Base-by-base conservation (phyloP, 2,797 vertebrate genomes). In the Menidia menidia region DNA sequence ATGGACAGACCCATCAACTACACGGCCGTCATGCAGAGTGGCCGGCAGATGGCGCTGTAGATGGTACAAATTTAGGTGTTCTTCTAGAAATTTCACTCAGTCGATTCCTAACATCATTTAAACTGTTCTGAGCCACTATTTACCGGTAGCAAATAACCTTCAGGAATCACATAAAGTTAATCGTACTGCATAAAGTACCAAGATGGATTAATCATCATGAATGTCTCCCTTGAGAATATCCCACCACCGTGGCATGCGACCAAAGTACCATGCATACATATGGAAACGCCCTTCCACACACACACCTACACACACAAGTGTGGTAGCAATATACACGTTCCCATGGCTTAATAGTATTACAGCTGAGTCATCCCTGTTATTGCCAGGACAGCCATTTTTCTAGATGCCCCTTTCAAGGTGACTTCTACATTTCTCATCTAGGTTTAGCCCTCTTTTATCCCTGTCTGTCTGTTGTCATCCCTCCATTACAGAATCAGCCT, bases 281-380 rank as follows among this genome's bases (percentile, higher is more conserved):
- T n/a, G 19, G 41, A 63, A 6, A 8, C 33, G 25, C 25, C 25
- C 25, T 25, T 25, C 25, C 25, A 25, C 25, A 25, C 25, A 25
- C 25, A 25, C 25, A 41, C 43, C 48, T 9, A 39, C 0, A 64
- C 6, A 30, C 2, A 30, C 16, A 75, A 18, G 5, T 75, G n/a
- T 59, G 60, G 69, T 39, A 42, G 61, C 65, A 73, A 43, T 75
- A 73, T 88, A 88, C 42, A 61, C 55, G 75, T 66, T 71, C 32
- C 63, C 52, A 69, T 50, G 57, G 64, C 19, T 61, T 85, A 89
- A 81, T 81, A 82, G 55, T 72, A 64, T 80, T 83, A 64, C 58
- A 83, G 92, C 91, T 92, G 90, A 93, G 85, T 93, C 92, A 93
- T 87, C 15, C 60, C 31, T 74, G 45, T 76, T 65, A 55, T 67